phyloP scores from a whole-genome alignment of 2,888 invertebrate genomes.

The Eubasilissa splendida region DNA sequence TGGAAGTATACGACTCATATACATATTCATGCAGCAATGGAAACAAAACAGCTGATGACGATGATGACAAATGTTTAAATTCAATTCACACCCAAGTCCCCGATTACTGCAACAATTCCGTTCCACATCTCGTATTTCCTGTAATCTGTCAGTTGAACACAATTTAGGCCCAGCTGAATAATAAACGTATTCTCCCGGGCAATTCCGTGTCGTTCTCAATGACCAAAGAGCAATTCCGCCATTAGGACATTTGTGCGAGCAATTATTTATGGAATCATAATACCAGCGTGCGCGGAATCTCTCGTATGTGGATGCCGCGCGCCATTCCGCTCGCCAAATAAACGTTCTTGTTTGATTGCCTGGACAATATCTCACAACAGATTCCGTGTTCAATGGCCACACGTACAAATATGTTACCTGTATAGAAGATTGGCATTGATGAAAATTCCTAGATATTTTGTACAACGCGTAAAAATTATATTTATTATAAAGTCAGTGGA shows the following conservation, averaged over 20 bases:
- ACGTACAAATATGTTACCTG: no score
- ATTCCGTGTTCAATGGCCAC: neutral
- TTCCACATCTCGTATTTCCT: neutral
- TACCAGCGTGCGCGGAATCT: conserved; percentile 11
- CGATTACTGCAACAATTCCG: conserved; percentile 15
- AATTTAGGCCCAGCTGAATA: conserved; percentile 4
- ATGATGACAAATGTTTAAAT: no score
- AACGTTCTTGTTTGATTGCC: conserved; percentile 11
- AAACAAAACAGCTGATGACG: no score
- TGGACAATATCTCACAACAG: conserved; percentile 15
- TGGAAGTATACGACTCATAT: no score
- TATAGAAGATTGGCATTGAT: no score
- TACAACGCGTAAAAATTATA: no score
- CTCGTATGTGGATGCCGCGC: neutral
- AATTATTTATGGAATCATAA: conserved; percentile 36
- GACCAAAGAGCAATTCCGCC: conserved; percentile 33
- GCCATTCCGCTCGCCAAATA: conserved; percentile 4
- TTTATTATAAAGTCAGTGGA: no score
- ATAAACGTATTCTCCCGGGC: conserved; percentile 3
- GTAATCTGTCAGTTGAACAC: neutral
- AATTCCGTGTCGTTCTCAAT: conserved; percentile 14
- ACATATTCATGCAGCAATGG: no score
- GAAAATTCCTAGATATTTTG: no score
- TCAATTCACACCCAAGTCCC: neutral
- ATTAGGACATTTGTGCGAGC: conserved; percentile 45